Conservation (phyloP, 2,113 vertebrate species). For the Hydrolagus affinis region DNA sequence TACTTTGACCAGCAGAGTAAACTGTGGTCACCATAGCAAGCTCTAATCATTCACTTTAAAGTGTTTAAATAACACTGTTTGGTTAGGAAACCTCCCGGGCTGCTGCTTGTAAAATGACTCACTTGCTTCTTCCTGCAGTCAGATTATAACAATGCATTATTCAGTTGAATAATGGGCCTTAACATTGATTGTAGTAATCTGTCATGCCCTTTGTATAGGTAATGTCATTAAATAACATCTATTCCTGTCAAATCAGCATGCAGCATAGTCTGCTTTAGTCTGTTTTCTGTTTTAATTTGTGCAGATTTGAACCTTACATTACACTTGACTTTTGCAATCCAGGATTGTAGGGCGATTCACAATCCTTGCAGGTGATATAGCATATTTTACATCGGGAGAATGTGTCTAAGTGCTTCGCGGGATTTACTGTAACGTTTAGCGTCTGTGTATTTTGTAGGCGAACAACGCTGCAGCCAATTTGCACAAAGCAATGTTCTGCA, state of each 20-base stretch:
- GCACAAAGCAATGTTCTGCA: too few relatives aligned
- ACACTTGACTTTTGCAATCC: too few relatives aligned
- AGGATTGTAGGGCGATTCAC: too few relatives aligned
- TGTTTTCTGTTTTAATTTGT: not conserved
- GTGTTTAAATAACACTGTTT: constrained; percentile 35
- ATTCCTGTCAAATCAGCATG: not conserved
- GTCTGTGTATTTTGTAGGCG: too few relatives aligned
- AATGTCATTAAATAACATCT: not conserved
- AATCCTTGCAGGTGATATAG: not conserved
- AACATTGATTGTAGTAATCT: constrained; percentile 26
- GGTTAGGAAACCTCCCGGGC: constrained; percentile 11
- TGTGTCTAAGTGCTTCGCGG: too few relatives aligned
- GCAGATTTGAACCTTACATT: not conserved
- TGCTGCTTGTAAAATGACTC: constrained; percentile 28
- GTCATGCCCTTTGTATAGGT: constrained; percentile 18
- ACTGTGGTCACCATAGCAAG: constrained; percentile 33
- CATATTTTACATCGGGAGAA: too few relatives aligned
- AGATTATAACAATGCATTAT: constrained; percentile 24
- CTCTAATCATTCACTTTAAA: constrained; percentile 33
- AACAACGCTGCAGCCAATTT: too few relatives aligned
- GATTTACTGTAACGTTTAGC: too few relatives aligned
- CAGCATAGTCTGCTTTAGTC: not conserved
- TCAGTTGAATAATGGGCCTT: constrained; percentile 22
- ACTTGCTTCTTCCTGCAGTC: constrained; percentile 12
- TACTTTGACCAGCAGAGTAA: not conserved